Conservation (phyloP, 2,797 vertebrate species). For the Gouania willdenowi region DNA sequence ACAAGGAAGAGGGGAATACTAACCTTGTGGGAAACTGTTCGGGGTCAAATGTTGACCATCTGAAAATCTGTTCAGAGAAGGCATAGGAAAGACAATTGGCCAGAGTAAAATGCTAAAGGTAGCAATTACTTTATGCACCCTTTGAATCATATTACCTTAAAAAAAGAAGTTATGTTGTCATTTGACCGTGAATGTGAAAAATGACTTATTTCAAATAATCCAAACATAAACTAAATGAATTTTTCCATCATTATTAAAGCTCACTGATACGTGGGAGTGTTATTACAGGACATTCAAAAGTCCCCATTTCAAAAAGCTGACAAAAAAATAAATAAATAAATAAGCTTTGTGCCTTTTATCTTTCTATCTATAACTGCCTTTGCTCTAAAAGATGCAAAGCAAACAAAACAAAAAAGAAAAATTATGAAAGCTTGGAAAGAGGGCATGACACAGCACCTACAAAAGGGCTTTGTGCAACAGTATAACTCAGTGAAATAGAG, state of each 20-base stretch:
- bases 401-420: constrained; percentile 26
- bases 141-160: no score
- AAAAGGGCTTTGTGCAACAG: constrained; percentile 37
- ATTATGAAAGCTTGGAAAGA: constrained; percentile 36
- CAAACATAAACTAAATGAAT: no score
- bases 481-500: constrained; percentile 40
- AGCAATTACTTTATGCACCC: no score
- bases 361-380: constrained; percentile 29
- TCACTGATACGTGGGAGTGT: no score
- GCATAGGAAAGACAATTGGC: constrained; percentile 1
- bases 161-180: no score
- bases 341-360: constrained; percentile 36
- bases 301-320: constrained; percentile 48
- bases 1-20: constrained; percentile 60
- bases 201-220: no score
- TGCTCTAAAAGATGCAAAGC: constrained; percentile 32
- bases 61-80: constrained; percentile 16
- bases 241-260: no score
- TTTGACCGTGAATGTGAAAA: no score
- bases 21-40: constrained; percentile 67
- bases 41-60: constrained; percentile 52
- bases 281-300: constrained; percentile 46
- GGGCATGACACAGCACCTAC: constrained; percentile 29
- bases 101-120: no score
- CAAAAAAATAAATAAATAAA: no score